Percentiles rank a stretch among this genome's conserved stretches.
phyloP scores from a whole-genome alignment of 2,888 invertebrate genomes.

The Limnephilus lunatus region DNA sequence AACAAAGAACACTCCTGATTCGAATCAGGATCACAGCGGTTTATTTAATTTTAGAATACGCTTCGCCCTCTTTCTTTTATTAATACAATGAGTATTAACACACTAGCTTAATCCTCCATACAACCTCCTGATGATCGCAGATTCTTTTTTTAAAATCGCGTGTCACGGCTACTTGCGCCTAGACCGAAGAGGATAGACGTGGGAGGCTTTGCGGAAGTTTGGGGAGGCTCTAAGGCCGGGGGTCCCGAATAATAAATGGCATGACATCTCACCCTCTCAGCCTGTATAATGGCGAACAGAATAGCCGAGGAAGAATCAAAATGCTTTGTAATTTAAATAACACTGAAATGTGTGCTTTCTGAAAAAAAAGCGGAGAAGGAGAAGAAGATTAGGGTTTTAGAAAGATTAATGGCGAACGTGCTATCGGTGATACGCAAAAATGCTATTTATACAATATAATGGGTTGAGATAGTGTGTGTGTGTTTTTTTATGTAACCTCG shows the following conservation, averaged over 20 bases:
- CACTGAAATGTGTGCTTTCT: conserved; percentile 30
- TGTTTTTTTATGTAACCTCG: neutral
- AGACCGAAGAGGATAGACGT: neutral
- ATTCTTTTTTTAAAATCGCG: conserved; percentile 41
- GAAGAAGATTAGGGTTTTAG: neutral
- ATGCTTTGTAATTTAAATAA: conserved; percentile 36
- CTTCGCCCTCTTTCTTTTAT: neutral
- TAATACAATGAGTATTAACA: neutral
- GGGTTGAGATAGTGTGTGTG: neutral
- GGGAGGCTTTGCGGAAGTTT: neutral
- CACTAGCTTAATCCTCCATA: neutral
- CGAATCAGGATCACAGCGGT: no score
- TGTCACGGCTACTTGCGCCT: conserved; percentile 9
- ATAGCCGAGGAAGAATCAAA: conserved; percentile 27
- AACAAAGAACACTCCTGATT: no score
- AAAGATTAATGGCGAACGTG: neutral
- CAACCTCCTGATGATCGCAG: neutral
- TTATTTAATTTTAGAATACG: no score
- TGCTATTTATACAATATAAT: neutral
- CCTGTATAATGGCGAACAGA: conserved; percentile 37
- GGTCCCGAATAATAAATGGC: conserved; percentile 35
- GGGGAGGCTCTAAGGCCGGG: neutral
- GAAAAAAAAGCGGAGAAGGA: neutral
- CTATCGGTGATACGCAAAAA: neutral
- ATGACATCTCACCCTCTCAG: conserved; percentile 35